Conservation (phyloP, 2,888 invertebrate species). For the Drosophila hamatofila region DNA sequence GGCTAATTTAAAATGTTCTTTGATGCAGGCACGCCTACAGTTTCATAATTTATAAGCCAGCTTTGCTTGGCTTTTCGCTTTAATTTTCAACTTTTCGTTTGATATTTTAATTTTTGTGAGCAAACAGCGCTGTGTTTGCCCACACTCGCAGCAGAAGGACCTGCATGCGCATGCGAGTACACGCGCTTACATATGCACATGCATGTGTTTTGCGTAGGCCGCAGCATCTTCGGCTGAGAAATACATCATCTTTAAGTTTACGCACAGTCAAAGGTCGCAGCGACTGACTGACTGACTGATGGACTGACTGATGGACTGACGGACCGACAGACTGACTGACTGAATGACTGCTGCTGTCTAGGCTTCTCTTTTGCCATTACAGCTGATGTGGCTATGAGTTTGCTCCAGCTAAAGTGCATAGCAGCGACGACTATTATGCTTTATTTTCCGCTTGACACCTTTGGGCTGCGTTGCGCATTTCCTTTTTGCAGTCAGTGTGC, state of each 20-base stretch:
- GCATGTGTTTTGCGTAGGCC: slow-evolving; percentile 18
- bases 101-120: slow-evolving; percentile 19
- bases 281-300: slow-evolving; percentile 11
- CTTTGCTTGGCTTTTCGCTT: slow-evolving; percentile 27
- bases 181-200: neutral
- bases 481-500: slow-evolving; percentile 58
- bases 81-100: slow-evolving; percentile 50
- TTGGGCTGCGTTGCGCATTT: slow-evolving; percentile 80
- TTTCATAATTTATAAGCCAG: slow-evolving; percentile 66
- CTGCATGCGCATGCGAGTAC: slow-evolving; percentile 6
- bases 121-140: neutral
- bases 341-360: slow-evolving; percentile 55
- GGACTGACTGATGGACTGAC: slow-evolving; percentile 18
- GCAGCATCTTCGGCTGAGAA: slow-evolving; percentile 27
- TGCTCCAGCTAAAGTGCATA: slow-evolving; percentile 52
- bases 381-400: slow-evolving; percentile 5
- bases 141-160: neutral
- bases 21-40: slow-evolving; percentile 41
- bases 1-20: slow-evolving; percentile 59
- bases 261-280: slow-evolving; percentile 36
- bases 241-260: slow-evolving; percentile 36
- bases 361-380: slow-evolving; percentile 16
- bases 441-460: slow-evolving; percentile 80
- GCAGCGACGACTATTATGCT: slow-evolving; percentile 65
- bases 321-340: slow-evolving; percentile 32